Evolutionary conservation across 2,888 invertebrate genomes (phyloP).

Genomic region (Scelioninae gen. 1): DNA sequence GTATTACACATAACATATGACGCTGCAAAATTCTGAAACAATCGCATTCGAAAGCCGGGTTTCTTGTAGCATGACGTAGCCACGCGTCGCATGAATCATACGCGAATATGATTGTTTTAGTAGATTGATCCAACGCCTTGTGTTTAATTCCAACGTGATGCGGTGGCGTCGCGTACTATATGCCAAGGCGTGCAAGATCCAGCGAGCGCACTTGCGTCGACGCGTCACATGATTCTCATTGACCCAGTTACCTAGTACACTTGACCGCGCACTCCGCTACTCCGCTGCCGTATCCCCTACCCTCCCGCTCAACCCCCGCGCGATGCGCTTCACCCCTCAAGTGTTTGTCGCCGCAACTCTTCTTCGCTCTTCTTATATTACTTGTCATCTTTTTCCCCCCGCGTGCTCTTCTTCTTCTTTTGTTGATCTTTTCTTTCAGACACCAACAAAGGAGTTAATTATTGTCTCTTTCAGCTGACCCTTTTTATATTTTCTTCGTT

Average conservation of each 20-base stretch:
- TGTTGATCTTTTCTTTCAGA: too few species aligned
- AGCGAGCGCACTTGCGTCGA: conserved; percentile 74
- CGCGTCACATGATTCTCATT: conserved; percentile 80
- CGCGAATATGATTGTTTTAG: conserved; percentile 39
- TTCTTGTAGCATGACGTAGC: conserved; percentile 21
- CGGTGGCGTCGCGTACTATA: conserved; percentile 65
- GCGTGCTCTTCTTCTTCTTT: too few species aligned
- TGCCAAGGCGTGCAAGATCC: conserved; percentile 63
- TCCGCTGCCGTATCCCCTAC: conserved; percentile 36
- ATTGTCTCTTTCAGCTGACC: too few species aligned
- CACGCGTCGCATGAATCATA: conserved; percentile 50
- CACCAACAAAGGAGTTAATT: too few species aligned
- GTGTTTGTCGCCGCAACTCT: too few species aligned
- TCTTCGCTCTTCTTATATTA: background rate
- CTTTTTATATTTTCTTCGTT: too few species aligned
- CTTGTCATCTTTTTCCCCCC: too few species aligned
- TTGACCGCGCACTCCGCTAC: conserved; percentile 80
- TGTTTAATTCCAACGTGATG: conserved; percentile 55
- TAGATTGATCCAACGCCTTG: conserved; percentile 51
- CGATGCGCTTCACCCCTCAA: too few species aligned
- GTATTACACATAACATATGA: too few species aligned
- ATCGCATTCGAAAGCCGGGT: conserved; percentile 14
- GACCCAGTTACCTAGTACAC: conserved; percentile 85
- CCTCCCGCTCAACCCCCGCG: conserved; percentile 9
- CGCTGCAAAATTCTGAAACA: too few species aligned